Evolutionary conservation across 2,888 invertebrate genomes (phyloP).

Genomic region (Geotrupes spiniger): DNA sequence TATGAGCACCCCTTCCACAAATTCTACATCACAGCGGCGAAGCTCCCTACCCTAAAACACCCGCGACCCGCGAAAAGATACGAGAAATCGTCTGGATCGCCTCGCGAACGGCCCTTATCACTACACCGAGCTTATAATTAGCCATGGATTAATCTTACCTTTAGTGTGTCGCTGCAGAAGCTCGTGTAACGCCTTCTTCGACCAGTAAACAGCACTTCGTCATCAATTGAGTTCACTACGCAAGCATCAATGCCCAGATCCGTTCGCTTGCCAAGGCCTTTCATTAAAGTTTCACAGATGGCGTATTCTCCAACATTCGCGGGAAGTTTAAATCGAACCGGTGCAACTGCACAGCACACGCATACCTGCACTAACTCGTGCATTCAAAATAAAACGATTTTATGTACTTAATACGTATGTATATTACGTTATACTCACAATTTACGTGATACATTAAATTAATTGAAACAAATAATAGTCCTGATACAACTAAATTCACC

Average conservation of each 20-base stretch:
- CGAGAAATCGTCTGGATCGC: slow-evolving; percentile 43
- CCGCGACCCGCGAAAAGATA: slow-evolving; percentile 48
- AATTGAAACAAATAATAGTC: too few relatives aligned
- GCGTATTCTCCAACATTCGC: slow-evolving; percentile 31
- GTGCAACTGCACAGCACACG: neutral
- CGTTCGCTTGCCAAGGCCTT: slow-evolving; percentile 38
- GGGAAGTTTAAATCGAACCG: slow-evolving; percentile 19
- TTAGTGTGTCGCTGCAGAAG: slow-evolving; percentile 21
- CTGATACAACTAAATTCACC: too few relatives aligned
- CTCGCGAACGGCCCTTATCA: slow-evolving; percentile 36
- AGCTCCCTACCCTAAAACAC: slow-evolving; percentile 52
- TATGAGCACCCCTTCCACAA: slow-evolving; percentile 53
- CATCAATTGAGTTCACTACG: slow-evolving; percentile 43
- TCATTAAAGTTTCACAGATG: slow-evolving; percentile 38
- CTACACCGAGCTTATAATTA: slow-evolving; percentile 20
- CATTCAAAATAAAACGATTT: too few relatives aligned
- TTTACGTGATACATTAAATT: too few relatives aligned
- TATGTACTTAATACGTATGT: too few relatives aligned
- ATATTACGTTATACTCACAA: too few relatives aligned
- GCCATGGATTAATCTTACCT: slow-evolving; percentile 23
- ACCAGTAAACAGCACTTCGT: slow-evolving; percentile 41
- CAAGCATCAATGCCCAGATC: slow-evolving; percentile 40
- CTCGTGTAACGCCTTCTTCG: slow-evolving; percentile 28
- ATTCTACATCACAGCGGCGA: slow-evolving; percentile 51
- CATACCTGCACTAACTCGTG: neutral